Evolutionary conservation across 2,888 invertebrate genomes (phyloP), one percentile per base, ranked within the genome.

Genomic region (Eulithis testata): DNA sequence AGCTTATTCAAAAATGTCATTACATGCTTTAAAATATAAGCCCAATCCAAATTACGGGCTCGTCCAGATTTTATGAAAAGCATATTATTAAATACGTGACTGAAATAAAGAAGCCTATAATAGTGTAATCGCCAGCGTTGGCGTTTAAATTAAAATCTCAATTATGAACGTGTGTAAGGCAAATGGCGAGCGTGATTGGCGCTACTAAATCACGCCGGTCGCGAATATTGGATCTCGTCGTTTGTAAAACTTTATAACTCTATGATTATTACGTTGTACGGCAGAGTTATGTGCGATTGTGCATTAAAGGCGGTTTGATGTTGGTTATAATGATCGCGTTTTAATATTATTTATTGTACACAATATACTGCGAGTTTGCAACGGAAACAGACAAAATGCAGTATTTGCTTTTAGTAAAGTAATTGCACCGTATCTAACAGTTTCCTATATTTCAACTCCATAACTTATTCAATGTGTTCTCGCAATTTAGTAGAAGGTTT

Each of bases 141-240:
- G 51, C 68, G 68, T 69, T 63, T 56, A 73, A 70, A 73, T 72
- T 72, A 72, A 72, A 72, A 72, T 69, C 70, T 70, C 66, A 72
- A 72, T 71, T 72, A 72, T 63, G 66, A 58, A 58, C 64, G 60
- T 62, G 44, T 68, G 66, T 69, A 69, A 65, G 61, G 68, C 63
- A 56, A 49, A 58, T 43, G 69, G 66, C 59, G 67, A 60, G 70
- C 73, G 72, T 73, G 73, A 73, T 72, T 68, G 69, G 66, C 66
- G 68, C 60, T 63, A 69, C 72, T 73, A 69, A 72, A 73, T 73
- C 70, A 72, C 66, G 58, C 21, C 65, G 61, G 66, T 68, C 66
- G 63, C 59, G 69, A 60, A 68, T 68, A 72, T 72, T 69, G 72
- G 70, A 68, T 67, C 66, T 52, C 60, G 63, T 62, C 68, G 67